A percentile compares a stretch with the other conserved stretches of the same genome.
Conservation (phyloP, 2,797 vertebrate genomes). For the Cynodonichthys magdalenae region DNA sequence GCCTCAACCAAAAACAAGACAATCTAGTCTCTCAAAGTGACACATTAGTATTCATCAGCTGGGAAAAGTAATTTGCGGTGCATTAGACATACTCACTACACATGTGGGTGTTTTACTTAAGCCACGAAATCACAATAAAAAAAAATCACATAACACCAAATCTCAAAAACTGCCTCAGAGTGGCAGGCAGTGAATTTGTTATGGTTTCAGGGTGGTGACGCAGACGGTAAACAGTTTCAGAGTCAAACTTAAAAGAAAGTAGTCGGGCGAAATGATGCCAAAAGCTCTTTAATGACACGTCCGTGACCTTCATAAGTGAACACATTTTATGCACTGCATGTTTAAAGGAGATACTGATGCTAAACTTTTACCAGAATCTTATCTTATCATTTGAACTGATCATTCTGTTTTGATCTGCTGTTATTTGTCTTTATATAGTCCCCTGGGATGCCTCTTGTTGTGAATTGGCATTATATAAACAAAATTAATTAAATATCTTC, state of each 20-base stretch:
- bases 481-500: background rate
- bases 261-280: constrained; percentile 10
- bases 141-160: constrained; percentile 40
- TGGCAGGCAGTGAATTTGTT: constrained; percentile 38
- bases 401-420: no score
- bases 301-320: constrained; percentile 40
- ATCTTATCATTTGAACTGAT: background rate
- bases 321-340: constrained; percentile 5
- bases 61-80: constrained; percentile 45
- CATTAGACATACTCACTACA: constrained; percentile 42
- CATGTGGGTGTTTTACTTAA: constrained; percentile 38
- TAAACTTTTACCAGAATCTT: background rate
- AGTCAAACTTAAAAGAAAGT: constrained; percentile 8
- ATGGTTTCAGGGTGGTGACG: constrained; percentile 32
- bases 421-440: no score
- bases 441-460: no score
- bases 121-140: constrained; percentile 34
- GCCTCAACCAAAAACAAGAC: constrained; percentile 44
- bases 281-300: constrained; percentile 44
- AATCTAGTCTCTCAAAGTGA: constrained; percentile 44
- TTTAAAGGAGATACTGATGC: constrained; percentile 9
- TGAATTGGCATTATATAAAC: no score
- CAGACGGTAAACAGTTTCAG: constrained; percentile 40
- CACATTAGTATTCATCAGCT: constrained; percentile 51
- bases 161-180: constrained; percentile 33